Percentiles rank a stretch among this genome's conserved stretches.
phyloP scores from a whole-genome alignment of 1,140 invertebrate species.

The Zophobas atratus region DNA sequence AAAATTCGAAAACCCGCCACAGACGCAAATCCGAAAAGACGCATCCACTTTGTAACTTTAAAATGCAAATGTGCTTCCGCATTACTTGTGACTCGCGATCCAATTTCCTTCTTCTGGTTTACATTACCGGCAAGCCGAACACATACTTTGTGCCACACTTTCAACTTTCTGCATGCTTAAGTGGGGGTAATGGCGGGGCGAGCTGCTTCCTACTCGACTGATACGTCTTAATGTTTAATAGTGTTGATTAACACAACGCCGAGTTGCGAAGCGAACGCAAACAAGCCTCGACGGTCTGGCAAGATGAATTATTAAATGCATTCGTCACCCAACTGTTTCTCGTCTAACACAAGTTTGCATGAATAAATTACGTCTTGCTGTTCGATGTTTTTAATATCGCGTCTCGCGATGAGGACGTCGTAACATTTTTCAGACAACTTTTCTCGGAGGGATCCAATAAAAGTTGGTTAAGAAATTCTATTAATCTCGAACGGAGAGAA shows the following conservation, averaged over 20 bases:
- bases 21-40: neutral
- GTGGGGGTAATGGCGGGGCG: neutral
- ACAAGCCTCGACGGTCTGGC: slow-evolving; percentile 31
- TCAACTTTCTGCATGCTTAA: neutral
- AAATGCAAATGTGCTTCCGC: slow-evolving; percentile 40
- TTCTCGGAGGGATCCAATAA: slow-evolving; percentile 17
- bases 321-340: slow-evolving; percentile 37
- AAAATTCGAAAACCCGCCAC: too few species aligned
- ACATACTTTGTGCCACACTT: neutral
- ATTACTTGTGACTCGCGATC: slow-evolving; percentile 30
- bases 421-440: slow-evolving; percentile 24
- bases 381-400: slow-evolving; percentile 17
- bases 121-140: slow-evolving; percentile 19
- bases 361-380: slow-evolving; percentile 19
- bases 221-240: slow-evolving; percentile 37
- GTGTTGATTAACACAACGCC: slow-evolving; percentile 23
- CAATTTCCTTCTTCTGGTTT: slow-evolving; percentile 38
- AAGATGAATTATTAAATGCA: slow-evolving; percentile 40
- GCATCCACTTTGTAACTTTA: slow-evolving; percentile 21
- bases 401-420: neutral
- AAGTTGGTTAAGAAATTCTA: slow-evolving; percentile 25
- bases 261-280: slow-evolving; percentile 18
- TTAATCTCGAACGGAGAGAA: slow-evolving; percentile 23
- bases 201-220: neutral
- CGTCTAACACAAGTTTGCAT: slow-evolving; percentile 26